A percentile compares a stretch with the other conserved stretches of the same genome.
Evolutionary conservation across 2,113 vertebrate species (phyloP).

Genomic region (Rousettus leschenaultii): DNA sequence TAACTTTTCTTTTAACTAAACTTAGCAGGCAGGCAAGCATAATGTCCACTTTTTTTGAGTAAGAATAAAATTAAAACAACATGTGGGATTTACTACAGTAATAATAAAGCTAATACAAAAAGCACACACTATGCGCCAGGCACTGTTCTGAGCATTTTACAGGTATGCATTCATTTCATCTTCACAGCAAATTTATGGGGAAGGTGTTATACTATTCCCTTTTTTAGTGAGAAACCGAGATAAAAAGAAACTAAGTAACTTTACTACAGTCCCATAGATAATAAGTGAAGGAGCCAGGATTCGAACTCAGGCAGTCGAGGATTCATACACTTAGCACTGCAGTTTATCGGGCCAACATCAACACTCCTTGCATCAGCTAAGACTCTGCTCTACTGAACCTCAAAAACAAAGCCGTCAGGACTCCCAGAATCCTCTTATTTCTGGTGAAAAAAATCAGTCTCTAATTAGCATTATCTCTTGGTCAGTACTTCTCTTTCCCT

Average conservation of each 20-base stretch:
- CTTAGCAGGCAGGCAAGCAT: neutral
- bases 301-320: neutral
- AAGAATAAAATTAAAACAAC: slow-evolving; percentile 1
- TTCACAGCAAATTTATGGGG: neutral
- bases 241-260: neutral
- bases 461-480: neutral
- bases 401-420: neutral
- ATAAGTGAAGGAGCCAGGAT: neutral
- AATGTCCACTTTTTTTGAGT: neutral
- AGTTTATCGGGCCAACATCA: neutral
- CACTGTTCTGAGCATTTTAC: neutral
- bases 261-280: neutral
- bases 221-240: neutral
- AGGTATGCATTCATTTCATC: neutral
- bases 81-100: neutral
- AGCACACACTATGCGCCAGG: neutral
- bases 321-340: neutral
- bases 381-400: neutral
- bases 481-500: neutral
- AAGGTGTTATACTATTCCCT: neutral
- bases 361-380: neutral
- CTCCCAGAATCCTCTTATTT: neutral
- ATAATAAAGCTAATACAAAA: neutral
- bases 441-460: neutral
- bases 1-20: slow-evolving; percentile 51